Evolutionary conservation across 1,140 invertebrate species (phyloP).

Genomic region (Tetranychus cinnabarinus): DNA sequence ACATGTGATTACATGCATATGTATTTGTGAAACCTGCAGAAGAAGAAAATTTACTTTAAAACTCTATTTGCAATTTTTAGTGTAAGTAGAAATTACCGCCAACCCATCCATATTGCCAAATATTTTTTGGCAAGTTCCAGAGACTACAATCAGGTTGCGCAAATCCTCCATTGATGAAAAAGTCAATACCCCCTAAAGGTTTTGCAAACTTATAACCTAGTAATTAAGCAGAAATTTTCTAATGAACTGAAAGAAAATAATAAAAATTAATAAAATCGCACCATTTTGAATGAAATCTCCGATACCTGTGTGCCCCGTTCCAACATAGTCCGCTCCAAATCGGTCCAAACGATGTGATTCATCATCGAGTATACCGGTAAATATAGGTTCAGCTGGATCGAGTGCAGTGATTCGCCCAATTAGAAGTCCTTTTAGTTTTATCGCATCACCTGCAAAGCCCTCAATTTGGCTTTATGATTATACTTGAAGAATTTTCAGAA

Average conservation of each 20-base stretch:
- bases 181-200: background rate
- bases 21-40: background rate
- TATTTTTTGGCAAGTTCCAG: background rate
- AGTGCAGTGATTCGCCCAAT: constrained; percentile 38
- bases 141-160: background rate
- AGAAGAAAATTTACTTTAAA: too few relatives aligned
- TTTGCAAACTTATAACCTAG: background rate
- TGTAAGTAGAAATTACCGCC: too few relatives aligned
- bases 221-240: too few relatives aligned
- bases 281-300: background rate
- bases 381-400: constrained; percentile 63
- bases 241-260: too few relatives aligned
- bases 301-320: constrained; percentile 46
- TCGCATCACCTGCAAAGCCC: too few relatives aligned
- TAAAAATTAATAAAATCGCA: too few relatives aligned
- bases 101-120: background rate
- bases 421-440: too few relatives aligned
- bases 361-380: constrained; percentile 51
- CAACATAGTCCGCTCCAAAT: constrained; percentile 46
- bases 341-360: constrained; percentile 43
- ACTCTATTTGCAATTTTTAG: too few relatives aligned
- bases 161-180: background rate
- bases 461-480: too few relatives aligned
- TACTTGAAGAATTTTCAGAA: too few relatives aligned
- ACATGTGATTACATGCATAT: background rate